Conservation (phyloP, 35 echinoderm and acorn worm species). For the Patiria miniata region DNA sequence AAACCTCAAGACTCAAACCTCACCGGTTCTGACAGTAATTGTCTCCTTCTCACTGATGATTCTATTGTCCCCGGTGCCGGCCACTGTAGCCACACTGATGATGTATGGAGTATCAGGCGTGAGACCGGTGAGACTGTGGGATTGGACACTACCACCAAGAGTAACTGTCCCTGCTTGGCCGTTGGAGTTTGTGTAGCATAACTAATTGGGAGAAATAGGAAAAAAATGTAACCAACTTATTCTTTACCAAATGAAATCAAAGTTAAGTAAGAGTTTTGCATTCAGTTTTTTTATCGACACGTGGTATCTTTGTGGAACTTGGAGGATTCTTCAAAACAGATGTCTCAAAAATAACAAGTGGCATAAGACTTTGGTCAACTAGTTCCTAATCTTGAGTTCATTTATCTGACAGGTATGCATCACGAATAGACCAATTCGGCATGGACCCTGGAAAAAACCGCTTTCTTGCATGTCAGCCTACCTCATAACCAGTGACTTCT, state of each 20-base stretch:
- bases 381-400: no score
- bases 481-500: not conserved
- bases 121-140: not conserved
- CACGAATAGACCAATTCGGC: no score
- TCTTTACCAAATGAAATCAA: no score
- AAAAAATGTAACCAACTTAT: not conserved
- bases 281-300: no score
- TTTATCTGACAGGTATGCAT: no score
- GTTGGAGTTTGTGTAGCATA: not conserved
- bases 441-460: no score
- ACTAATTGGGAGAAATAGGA: not conserved
- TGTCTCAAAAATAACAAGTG: no score
- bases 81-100: constrained; percentile 43
- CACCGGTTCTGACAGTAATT: constrained; percentile 33
- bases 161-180: not conserved
- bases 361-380: no score
- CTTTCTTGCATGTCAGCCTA: not conserved
- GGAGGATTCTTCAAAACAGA: no score
- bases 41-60: constrained; percentile 29
- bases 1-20: not conserved
- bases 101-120: constrained; percentile 29
- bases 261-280: no score
- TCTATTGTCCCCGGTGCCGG: not conserved
- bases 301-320: no score
- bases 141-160: not conserved